A percentile compares a stretch with the other conserved stretches of the same genome.
phyloP scores from a whole-genome alignment of 2,797 vertebrate genomes.

The Enteromius afrohamiltoni region DNA sequence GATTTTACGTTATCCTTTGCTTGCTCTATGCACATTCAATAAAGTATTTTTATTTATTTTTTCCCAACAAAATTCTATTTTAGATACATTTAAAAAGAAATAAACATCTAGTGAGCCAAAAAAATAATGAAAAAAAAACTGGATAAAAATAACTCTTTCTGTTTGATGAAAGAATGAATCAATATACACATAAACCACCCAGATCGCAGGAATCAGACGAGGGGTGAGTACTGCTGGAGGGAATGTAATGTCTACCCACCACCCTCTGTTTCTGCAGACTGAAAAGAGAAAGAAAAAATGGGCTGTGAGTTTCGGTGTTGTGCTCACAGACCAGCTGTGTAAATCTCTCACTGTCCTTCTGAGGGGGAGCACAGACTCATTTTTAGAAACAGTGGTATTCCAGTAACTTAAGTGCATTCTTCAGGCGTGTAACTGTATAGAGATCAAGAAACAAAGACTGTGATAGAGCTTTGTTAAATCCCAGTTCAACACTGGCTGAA shows the following conservation, averaged over 20 bases:
- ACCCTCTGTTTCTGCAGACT: constrained; percentile 10
- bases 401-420: constrained; percentile 61
- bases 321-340: constrained; percentile 63
- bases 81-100: not conserved
- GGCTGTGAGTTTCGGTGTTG: constrained; percentile 36
- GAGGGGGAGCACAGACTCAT: constrained; percentile 60
- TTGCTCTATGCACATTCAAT: not conserved
- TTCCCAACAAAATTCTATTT: not conserved
- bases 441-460: constrained; percentile 34
- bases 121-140: not conserved
- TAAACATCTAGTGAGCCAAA: not conserved
- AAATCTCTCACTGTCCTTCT: constrained; percentile 62
- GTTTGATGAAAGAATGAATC: constrained; percentile 18
- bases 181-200: constrained; percentile 14
- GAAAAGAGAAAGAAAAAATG: constrained; percentile 38
- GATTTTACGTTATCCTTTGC: not conserved
- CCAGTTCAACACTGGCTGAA: constrained; percentile 34
- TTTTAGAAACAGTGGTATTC: constrained; percentile 66
- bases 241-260: constrained; percentile 32
- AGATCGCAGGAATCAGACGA: constrained; percentile 14
- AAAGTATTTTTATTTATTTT: not conserved
- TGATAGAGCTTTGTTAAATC: constrained; percentile 11
- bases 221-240: constrained; percentile 44
- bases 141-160: not conserved
- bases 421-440: constrained; percentile 41